Conservation (phyloP, 2,113 vertebrate genomes). For the Empidonax alnorum region DNA sequence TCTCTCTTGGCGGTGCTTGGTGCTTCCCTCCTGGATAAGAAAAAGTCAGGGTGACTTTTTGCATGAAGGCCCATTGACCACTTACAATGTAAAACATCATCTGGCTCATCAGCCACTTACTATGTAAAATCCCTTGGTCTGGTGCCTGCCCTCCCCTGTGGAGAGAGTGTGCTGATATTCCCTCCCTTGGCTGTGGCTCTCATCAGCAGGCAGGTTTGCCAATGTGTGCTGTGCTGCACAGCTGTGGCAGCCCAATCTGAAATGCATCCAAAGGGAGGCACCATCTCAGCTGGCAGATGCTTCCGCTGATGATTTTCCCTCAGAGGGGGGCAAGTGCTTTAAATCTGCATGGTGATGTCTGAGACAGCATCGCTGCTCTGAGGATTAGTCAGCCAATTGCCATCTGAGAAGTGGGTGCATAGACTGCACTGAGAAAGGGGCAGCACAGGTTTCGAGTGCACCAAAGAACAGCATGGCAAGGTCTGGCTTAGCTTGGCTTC, state of each 20-base stretch:
- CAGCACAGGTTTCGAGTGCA: neutral
- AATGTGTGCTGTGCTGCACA: neutral
- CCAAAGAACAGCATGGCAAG: neutral
- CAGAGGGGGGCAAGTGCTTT: neutral
- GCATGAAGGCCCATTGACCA: neutral
- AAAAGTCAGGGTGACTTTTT: neutral
- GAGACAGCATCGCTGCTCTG: neutral
- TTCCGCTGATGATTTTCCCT: neutral
- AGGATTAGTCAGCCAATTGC: neutral
- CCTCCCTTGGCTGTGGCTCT: neutral
- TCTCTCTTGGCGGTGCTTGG: neutral
- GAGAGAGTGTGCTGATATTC: neutral
- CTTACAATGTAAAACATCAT: neutral
- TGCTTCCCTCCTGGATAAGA: neutral
- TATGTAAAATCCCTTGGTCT: neutral
- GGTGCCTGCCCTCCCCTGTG: fast-evolving
- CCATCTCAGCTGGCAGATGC: neutral
- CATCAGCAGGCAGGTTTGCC: neutral
- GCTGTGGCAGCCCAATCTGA: neutral
- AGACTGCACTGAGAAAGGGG: neutral
- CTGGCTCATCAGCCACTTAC: neutral
- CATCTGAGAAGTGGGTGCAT: neutral
- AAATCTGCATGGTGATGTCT: neutral
- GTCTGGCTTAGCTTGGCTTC: neutral
- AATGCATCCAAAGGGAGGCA: neutral